phyloP scores from a whole-genome alignment of 2,113 vertebrate genomes.

The Caranx ignobilis region DNA sequence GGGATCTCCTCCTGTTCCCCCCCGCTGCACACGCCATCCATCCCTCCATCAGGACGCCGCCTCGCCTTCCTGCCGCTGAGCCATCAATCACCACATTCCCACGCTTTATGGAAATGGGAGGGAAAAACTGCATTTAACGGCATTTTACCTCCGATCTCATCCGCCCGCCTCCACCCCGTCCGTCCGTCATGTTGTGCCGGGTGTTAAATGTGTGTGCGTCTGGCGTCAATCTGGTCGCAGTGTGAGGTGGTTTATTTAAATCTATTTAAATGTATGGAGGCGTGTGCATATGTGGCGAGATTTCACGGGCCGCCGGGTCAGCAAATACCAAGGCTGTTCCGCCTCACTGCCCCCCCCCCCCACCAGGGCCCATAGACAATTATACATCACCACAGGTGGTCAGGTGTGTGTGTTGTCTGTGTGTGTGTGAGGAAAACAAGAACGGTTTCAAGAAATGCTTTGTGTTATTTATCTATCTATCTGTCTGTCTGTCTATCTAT shows the following conservation, averaged over 20 bases:
- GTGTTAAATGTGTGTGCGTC: too few relatives aligned
- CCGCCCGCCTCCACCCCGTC: slow-evolving; percentile 25
- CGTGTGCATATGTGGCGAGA: slow-evolving; percentile 47
- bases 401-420: slow-evolving; percentile 24
- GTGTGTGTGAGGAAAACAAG: slow-evolving; percentile 11
- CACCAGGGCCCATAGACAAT: slow-evolving; percentile 56
- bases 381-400: slow-evolving; percentile 65
- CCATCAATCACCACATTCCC: slow-evolving; percentile 75
- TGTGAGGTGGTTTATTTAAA: slow-evolving; percentile 69
- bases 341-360: slow-evolving; percentile 40
- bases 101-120: slow-evolving; percentile 70
- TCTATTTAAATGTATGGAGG: slow-evolving; percentile 78
- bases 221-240: slow-evolving; percentile 40
- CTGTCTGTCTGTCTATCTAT: too few relatives aligned
- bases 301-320: slow-evolving; percentile 67
- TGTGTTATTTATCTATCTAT: not conserved
- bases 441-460: not conserved
- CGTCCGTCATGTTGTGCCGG: too few relatives aligned
- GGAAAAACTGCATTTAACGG: slow-evolving; percentile 59
- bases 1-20: slow-evolving; percentile 74
- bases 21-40: slow-evolving; percentile 73
- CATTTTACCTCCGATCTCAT: slow-evolving; percentile 53
- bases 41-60: slow-evolving; percentile 61
- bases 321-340: slow-evolving; percentile 75
- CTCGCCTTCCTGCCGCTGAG: slow-evolving; percentile 52